Conservation (phyloP, 1,140 invertebrate species). For the Drosophila serrata region DNA sequence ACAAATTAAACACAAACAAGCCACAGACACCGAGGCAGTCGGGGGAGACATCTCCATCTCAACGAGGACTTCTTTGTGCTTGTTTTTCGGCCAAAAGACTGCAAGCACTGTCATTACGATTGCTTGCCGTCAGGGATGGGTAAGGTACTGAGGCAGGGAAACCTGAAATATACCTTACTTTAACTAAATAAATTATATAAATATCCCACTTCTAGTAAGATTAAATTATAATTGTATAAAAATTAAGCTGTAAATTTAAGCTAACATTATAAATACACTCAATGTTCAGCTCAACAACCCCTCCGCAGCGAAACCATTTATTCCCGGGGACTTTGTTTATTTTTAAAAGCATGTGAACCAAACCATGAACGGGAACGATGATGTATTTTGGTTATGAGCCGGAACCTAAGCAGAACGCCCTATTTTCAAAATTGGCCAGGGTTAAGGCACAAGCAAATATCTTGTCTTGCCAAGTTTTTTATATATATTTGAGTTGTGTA, state of each 20-base stretch:
- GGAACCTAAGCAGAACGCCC: constrained; percentile 10
- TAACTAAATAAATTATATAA: too few relatives aligned
- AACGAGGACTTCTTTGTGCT: constrained; percentile 12
- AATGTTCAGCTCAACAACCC: not conserved
- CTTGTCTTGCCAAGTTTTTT: not conserved
- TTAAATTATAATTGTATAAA: not conserved
- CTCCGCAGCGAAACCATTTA: not conserved
- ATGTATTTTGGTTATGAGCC: constrained; percentile 19
- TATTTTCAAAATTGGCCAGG: constrained; percentile 4
- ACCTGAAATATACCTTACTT: too few relatives aligned
- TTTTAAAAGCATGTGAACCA: constrained; percentile 19
- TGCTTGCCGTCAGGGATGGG: not conserved
- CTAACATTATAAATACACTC: constrained; percentile 1
- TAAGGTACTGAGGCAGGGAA: not conserved
- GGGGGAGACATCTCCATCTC: not conserved
- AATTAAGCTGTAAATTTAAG: not conserved
- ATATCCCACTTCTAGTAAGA: too few relatives aligned
- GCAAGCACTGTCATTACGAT: constrained; percentile 12
- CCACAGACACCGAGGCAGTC: constrained; percentile 13
- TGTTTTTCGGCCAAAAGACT: constrained; percentile 30
- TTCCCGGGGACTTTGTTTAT: constrained; percentile 2
- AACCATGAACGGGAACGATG: constrained; percentile 10
- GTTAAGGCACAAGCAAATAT: not conserved
- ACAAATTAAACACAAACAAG: constrained; percentile 79
- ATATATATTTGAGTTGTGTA: not conserved